A percentile compares a stretch with the other conserved stretches of the same genome.
Conservation (phyloP, 2,888 invertebrate species). For the Heliconius hortense region DNA sequence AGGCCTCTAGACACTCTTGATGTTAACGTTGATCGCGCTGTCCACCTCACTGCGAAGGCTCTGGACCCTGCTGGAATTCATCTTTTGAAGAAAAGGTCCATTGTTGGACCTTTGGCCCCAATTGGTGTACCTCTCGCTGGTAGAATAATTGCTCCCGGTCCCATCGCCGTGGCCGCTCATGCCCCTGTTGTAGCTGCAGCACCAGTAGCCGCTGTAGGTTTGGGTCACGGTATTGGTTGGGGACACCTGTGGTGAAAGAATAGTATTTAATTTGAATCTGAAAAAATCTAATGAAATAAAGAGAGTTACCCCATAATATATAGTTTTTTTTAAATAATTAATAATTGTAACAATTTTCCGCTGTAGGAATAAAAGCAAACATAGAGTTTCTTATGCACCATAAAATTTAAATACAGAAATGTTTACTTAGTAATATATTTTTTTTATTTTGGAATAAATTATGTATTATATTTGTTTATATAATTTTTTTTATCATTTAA, state of each 20-base stretch:
- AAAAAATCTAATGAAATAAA: slow-evolving; percentile 32
- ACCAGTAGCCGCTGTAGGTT: slow-evolving; percentile 41
- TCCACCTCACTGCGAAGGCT: slow-evolving; percentile 68
- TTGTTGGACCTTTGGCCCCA: slow-evolving; percentile 55
- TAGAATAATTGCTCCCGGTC: slow-evolving; percentile 42
- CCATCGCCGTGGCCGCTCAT: slow-evolving; percentile 43
- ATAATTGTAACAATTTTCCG: neutral
- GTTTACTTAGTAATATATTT: no score
- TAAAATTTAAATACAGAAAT: neutral
- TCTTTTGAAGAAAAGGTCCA: slow-evolving; percentile 66
- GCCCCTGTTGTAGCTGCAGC: slow-evolving; percentile 46
- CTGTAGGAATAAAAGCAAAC: neutral
- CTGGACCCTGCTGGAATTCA: slow-evolving; percentile 54
- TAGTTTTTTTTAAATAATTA: neutral
- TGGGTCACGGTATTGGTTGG: slow-evolving; percentile 45
- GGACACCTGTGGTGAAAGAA: slow-evolving; percentile 58
- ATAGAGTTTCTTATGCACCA: no score
- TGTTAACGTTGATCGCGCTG: slow-evolving; percentile 74
- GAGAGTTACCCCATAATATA: slow-evolving; percentile 38
- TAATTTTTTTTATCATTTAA: no score
- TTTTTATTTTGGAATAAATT: no score
- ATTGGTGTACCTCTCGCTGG: slow-evolving; percentile 48
- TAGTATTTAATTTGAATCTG: slow-evolving; percentile 36
- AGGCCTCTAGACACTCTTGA: slow-evolving; percentile 75
- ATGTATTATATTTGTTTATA: no score